A percentile compares a stretch with the other conserved stretches of the same genome.
Evolutionary conservation across 92 coral and sea anemone genomes (phyloP).

Genomic region (Phymanthus crucifer): DNA sequence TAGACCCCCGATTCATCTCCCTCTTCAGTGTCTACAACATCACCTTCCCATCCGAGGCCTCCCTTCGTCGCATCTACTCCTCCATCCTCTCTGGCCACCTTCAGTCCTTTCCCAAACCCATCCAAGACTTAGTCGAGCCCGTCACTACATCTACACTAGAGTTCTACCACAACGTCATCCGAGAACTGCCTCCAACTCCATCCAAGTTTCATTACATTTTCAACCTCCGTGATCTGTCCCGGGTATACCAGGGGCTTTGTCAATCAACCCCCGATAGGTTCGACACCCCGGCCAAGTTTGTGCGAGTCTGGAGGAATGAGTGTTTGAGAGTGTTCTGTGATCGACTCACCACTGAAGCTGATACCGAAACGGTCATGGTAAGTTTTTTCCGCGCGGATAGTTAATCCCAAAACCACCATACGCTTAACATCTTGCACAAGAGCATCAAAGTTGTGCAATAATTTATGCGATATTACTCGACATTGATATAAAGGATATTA

Average conservation of each 20-base stretch:
- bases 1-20: constrained; percentile 97
- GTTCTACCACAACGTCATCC: constrained; percentile 79
- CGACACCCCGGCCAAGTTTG: constrained; percentile 83
- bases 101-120: constrained; percentile 85
- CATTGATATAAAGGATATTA: too few relatives aligned
- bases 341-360: constrained; percentile 83
- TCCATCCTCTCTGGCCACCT: constrained; percentile 90
- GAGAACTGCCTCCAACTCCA: constrained; percentile 94
- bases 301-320: constrained; percentile 97
- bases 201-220: constrained; percentile 99
- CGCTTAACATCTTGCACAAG: too few relatives aligned
- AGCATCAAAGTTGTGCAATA: too few relatives aligned
- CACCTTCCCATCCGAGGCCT: constrained; percentile 94
- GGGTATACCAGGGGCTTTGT: constrained; percentile 97
- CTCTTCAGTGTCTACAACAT: constrained; percentile 97
- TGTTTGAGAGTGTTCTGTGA: constrained; percentile 98
- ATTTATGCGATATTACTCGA: too few relatives aligned
- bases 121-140: constrained; percentile 68
- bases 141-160: constrained; percentile 86
- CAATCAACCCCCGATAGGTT: constrained; percentile 94
- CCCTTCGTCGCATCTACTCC: constrained; percentile 87
- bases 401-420: too few relatives aligned
- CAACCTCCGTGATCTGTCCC: constrained; percentile 97
- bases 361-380: constrained; percentile 81
- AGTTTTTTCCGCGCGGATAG: too few relatives aligned